phyloP scores from a whole-genome alignment of 2,113 vertebrate genomes.

The Benitochromis conjunctus region DNA sequence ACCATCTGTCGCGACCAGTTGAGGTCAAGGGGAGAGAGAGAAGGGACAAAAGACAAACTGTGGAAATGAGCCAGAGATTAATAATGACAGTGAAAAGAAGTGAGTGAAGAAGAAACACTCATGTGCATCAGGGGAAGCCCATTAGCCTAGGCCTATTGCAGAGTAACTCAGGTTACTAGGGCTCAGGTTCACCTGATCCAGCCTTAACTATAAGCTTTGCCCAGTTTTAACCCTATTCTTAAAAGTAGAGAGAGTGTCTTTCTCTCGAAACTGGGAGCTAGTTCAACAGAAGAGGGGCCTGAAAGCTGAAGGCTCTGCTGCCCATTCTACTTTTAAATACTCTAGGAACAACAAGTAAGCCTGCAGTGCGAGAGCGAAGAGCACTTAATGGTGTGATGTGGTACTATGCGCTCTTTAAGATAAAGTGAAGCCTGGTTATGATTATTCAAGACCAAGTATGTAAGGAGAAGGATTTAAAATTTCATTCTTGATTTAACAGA shows the following conservation, averaged over 20 bases:
- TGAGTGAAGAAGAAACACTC: background rate
- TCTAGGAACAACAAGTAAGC: background rate
- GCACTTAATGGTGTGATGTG: background rate
- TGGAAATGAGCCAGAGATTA: accelerated
- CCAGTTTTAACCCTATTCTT: background rate
- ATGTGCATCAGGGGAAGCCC: background rate
- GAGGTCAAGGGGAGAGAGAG: background rate
- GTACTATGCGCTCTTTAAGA: background rate
- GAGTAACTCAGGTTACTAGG: background rate
- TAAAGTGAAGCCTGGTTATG: background rate
- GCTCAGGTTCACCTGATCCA: background rate
- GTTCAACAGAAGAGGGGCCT: background rate
- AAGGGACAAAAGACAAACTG: background rate
- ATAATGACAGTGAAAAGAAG: background rate
- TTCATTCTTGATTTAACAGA: background rate
- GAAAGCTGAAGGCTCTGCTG: background rate
- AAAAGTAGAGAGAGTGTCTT: background rate
- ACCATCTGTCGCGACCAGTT: background rate
- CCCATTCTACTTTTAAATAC: background rate
- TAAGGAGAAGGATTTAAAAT: background rate
- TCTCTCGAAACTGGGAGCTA: background rate
- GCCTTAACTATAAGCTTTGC: background rate
- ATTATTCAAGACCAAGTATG: background rate
- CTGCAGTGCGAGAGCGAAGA: background rate
- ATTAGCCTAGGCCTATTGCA: accelerated